A percentile compares a stretch with the other conserved stretches of the same genome.
Evolutionary conservation across 2,888 invertebrate species (phyloP).

Genomic region (Scrobipalpa costella): DNA sequence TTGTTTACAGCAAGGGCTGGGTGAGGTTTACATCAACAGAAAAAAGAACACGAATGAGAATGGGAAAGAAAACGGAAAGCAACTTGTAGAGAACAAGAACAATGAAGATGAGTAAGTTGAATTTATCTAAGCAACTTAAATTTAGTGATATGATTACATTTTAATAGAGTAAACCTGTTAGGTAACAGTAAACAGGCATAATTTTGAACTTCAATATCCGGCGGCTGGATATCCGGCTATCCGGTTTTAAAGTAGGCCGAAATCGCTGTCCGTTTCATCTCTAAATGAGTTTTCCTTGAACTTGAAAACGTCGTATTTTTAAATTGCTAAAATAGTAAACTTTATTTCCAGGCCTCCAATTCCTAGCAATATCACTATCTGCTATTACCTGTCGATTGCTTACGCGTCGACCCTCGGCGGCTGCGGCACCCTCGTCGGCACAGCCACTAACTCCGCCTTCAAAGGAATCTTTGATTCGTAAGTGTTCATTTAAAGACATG

Average conservation of each 20-base stretch:
- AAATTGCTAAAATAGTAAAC: too few relatives aligned
- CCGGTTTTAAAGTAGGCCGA: too few relatives aligned
- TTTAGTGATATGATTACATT: background rate
- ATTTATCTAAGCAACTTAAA: background rate
- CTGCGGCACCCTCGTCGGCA: constrained; percentile 89
- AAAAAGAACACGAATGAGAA: constrained; percentile 59
- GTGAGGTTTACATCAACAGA: constrained; percentile 81
- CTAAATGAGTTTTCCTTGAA: too few relatives aligned
- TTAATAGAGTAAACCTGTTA: background rate
- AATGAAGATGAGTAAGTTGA: constrained; percentile 67
- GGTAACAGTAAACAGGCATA: too few relatives aligned
- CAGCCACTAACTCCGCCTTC: constrained; percentile 92
- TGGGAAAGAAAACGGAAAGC: constrained; percentile 60
- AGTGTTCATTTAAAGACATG: constrained; percentile 50
- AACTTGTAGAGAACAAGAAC: constrained; percentile 39
- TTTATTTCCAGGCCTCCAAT: constrained; percentile 71
- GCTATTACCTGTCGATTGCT: constrained; percentile 89
- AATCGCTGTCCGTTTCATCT: too few relatives aligned
- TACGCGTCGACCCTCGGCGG: constrained; percentile 91
- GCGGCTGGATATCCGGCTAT: too few relatives aligned
- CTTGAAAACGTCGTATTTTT: background rate
- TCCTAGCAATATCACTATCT: constrained; percentile 88
- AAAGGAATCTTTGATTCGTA: constrained; percentile 88
- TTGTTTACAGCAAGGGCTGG: constrained; percentile 82
- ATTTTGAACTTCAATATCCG: too few relatives aligned